A percentile compares a stretch with the other conserved stretches of the same genome.
These are phyloP conservation scores for Helicoverpa armigera DNA, from an alignment of 1,140 invertebrate genomes.

Conservation along the genomic window DNA sequence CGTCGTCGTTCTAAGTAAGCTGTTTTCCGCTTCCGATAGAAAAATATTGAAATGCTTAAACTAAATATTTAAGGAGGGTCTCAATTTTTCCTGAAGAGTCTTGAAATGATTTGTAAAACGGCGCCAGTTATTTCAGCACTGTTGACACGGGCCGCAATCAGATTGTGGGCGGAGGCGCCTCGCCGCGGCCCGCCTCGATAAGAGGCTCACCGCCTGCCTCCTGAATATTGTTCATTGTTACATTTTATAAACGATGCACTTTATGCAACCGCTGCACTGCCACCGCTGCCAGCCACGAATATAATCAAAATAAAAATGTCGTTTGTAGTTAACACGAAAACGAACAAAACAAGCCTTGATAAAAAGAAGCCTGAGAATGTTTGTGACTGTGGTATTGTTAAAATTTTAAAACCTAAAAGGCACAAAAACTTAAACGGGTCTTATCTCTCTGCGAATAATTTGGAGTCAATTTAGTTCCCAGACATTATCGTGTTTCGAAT, in stretches of 20 bases:
- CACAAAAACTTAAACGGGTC: background rate
- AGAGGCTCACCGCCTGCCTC: constrained; percentile 48
- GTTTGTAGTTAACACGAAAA: constrained; percentile 31
- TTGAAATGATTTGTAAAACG: constrained; percentile 44
- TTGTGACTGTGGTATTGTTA: background rate
- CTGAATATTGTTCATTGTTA: constrained; percentile 51
- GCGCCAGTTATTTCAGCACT: constrained; percentile 47
- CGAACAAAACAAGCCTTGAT: constrained; percentile 6
- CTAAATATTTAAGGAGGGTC: constrained; percentile 14
- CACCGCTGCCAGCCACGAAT: constrained; percentile 17
- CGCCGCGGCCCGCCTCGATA: constrained; percentile 50
- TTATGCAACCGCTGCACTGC: constrained; percentile 42
- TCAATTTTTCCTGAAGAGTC: constrained; percentile 26
- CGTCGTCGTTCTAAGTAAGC: background rate
- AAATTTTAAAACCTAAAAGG: background rate
- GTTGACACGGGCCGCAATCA: constrained; percentile 54
- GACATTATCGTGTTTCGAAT: too few relatives aligned
- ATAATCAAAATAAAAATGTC: constrained; percentile 38
- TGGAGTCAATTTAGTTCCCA: too few relatives aligned
- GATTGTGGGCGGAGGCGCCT: constrained; percentile 53
- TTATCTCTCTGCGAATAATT: too few relatives aligned
- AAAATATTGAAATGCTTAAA: background rate
- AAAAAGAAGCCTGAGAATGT: constrained; percentile 3
- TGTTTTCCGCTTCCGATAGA: background rate
- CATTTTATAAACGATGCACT: constrained; percentile 50